phyloP scores from a whole-genome alignment of 2,113 vertebrate species.

The Pachypanchax playfairii region DNA sequence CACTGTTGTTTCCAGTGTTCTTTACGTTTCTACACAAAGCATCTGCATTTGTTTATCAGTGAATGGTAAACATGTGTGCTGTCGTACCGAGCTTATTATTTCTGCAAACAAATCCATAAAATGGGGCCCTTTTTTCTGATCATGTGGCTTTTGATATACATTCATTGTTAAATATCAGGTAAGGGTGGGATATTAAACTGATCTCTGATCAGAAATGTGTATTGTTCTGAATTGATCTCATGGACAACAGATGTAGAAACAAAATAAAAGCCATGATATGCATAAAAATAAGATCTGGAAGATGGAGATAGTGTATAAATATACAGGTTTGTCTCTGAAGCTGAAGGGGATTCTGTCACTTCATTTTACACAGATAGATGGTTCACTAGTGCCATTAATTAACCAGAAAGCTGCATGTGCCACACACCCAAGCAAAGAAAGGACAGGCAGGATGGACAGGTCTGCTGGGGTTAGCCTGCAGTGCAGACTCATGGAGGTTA shows the following conservation, averaged over 20 bases:
- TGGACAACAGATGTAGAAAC: too few species aligned
- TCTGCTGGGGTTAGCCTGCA: slow-evolving; percentile 13
- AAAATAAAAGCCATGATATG: too few species aligned
- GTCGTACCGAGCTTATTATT: slow-evolving; percentile 40
- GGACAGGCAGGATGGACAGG: slow-evolving; percentile 32
- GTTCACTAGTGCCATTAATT: slow-evolving; percentile 40
- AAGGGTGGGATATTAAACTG: slow-evolving; percentile 38
- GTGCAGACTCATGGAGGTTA: slow-evolving; percentile 22
- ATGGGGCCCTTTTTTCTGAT: slow-evolving; percentile 10
- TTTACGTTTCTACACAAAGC: too few species aligned
- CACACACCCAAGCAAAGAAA: neutral
- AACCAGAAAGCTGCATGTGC: slow-evolving; percentile 8
- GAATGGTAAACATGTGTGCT: slow-evolving; percentile 11
- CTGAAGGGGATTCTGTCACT: slow-evolving; percentile 56
- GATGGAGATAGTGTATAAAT: too few species aligned
- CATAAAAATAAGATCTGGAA: too few species aligned
- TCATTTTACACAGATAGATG: slow-evolving; percentile 56
- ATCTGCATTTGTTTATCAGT: too few species aligned
- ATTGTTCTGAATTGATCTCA: slow-evolving; percentile 50
- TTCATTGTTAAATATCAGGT: slow-evolving; percentile 50
- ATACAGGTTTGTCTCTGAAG: too few species aligned
- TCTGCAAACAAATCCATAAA: slow-evolving; percentile 25
- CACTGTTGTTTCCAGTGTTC: too few species aligned
- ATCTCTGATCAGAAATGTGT: slow-evolving; percentile 15
- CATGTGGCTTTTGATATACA: slow-evolving; percentile 56